These are phyloP conservation scores for Falco columbarius DNA, from an alignment of 2,797 vertebrate species.

Conservation along the genomic window DNA sequence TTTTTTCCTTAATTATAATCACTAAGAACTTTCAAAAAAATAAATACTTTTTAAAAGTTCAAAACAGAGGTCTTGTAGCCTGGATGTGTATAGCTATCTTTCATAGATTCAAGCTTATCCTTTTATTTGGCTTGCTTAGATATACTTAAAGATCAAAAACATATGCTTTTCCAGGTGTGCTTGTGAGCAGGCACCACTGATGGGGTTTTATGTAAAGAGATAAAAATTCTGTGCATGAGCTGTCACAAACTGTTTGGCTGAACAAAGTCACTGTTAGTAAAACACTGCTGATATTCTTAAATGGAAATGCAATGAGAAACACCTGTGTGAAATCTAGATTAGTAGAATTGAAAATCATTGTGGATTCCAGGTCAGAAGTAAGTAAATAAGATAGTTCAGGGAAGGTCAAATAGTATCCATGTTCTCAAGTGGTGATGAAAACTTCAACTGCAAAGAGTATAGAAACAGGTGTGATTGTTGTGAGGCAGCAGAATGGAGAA, in stretches of 20 bases:
- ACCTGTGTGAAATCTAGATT: conserved; percentile 80
- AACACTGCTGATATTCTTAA: conserved; percentile 83
- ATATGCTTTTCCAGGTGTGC: conserved; percentile 81
- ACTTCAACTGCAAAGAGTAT: conserved; percentile 67
- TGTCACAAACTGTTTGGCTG: conserved; percentile 83
- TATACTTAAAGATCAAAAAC: conserved; percentile 82
- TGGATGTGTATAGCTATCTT: neutral
- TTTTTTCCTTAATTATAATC: conserved; percentile 9
- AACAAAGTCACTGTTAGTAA: conserved; percentile 81
- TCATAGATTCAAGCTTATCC: neutral
- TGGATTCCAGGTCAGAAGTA: conserved; percentile 67
- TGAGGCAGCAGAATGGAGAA: neutral
- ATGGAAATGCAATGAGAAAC: conserved; percentile 87
- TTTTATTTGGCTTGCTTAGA: conserved; percentile 41
- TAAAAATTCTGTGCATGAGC: conserved; percentile 83
- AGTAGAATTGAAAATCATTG: conserved; percentile 60
- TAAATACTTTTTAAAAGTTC: neutral
- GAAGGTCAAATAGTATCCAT: conserved; percentile 49
- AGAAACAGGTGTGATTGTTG: conserved; percentile 73
- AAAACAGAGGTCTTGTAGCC: neutral
- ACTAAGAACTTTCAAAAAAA: neutral
- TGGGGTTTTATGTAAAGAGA: conserved; percentile 85
- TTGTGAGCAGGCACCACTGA: conserved; percentile 71
- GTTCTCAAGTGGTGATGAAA: conserved; percentile 75
- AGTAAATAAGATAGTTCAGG: conserved; percentile 59